These are phyloP conservation scores for Sebastes iracundus DNA, from an alignment of 2,797 vertebrate species.

Conservation along the genomic window DNA sequence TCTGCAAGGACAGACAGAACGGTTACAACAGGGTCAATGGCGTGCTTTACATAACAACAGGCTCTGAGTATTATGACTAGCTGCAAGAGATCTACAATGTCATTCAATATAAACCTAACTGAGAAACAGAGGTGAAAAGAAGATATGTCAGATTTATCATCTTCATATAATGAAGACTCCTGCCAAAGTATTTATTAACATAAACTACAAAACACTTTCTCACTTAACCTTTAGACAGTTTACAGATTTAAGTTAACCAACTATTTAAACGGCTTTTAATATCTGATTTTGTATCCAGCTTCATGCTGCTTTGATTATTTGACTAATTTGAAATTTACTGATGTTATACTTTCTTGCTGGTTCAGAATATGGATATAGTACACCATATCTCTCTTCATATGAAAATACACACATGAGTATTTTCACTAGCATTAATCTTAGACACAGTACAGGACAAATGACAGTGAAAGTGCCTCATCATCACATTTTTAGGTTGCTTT, in stretches of 20 bases:
- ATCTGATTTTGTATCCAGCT: neutral
- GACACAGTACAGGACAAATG: too few species aligned
- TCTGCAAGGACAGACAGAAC: constrained; percentile 72
- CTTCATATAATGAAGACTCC: neutral
- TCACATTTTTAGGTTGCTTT: too few species aligned
- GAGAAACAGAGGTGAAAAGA: neutral
- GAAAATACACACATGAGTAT: too few species aligned
- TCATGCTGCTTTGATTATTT: too few species aligned
- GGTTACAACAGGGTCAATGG: neutral
- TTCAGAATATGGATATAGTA: neutral
- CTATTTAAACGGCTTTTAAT: neutral
- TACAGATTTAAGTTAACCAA: neutral
- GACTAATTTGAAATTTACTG: neutral
- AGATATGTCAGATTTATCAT: neutral
- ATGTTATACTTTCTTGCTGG: neutral
- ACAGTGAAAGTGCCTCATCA: too few species aligned
- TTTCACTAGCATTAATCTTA: too few species aligned
- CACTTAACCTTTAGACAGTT: neutral
- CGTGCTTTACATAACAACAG: neutral
- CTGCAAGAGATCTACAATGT: neutral
- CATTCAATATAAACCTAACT: neutral
- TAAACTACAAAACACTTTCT: neutral
- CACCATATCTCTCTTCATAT: too few species aligned
- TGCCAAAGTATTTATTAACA: neutral
- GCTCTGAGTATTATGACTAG: neutral